Percentiles rank a stretch among this genome's conserved stretches.
phyloP scores from a whole-genome alignment of 2,797 vertebrate genomes.

The Poecilia picta region DNA sequence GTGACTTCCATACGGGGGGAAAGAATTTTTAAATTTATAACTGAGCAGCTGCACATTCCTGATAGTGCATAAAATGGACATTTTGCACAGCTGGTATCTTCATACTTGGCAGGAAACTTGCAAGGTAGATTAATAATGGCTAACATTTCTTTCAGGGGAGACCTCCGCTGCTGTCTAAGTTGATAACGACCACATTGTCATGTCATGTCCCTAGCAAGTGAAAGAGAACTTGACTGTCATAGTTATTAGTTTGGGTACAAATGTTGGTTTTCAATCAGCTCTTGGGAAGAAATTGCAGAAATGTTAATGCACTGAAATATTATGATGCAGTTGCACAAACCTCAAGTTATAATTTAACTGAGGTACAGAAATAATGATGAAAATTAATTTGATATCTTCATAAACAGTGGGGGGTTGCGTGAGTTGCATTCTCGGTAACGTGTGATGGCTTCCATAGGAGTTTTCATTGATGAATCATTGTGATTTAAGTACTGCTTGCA shows the following conservation, averaged over 20 bases:
- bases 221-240: background rate
- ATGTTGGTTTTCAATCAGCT: background rate
- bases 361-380: background rate
- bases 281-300: background rate
- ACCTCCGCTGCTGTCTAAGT: background rate
- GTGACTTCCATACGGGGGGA: background rate
- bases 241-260: background rate
- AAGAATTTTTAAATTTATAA: background rate
- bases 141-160: background rate
- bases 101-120: background rate
- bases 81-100: constrained; percentile 1
- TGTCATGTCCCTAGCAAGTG: background rate
- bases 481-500: background rate
- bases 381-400: background rate
- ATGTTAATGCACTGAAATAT: background rate
- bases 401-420: background rate
- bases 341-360: background rate
- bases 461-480: background rate
- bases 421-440: background rate
- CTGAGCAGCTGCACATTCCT: background rate
- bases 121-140: background rate
- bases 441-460: background rate
- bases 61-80: background rate
- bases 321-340: background rate
- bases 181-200: background rate